Conservation (phyloP, 1,140 invertebrate genomes). For the Sycobia sp. region DNA sequence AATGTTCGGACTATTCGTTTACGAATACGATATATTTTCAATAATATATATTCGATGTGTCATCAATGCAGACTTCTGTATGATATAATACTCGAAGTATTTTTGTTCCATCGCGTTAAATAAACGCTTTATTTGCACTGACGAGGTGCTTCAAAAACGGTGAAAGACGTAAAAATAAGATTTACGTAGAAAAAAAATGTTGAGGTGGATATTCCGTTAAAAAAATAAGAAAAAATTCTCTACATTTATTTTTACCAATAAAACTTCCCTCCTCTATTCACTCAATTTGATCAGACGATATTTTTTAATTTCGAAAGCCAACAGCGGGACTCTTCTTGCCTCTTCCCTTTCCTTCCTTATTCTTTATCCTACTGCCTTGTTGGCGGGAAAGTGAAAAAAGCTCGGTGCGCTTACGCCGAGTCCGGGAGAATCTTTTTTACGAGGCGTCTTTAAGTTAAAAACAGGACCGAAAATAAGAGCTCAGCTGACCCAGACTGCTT, state of each 20-base stretch:
- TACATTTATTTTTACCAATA: conserved; percentile 1
- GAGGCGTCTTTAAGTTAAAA: conserved; percentile 24
- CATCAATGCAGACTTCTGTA: no score
- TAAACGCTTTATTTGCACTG: no score
- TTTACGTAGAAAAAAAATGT: conserved; percentile 6
- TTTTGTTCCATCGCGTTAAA: no score
- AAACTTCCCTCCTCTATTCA: not conserved
- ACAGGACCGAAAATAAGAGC: conserved; percentile 19
- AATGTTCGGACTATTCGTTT: no score
- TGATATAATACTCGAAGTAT: no score
- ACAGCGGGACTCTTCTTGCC: not conserved
- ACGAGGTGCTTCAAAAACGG: no score
- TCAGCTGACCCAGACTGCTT: conserved; percentile 56
- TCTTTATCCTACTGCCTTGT: not conserved
- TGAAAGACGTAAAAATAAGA: conserved; percentile 6
- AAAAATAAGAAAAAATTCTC: no score
- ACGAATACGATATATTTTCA: no score
- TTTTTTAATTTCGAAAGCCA: conserved; percentile 19
- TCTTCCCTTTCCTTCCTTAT: not conserved
- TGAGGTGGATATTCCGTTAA: no score
- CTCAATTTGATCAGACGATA: not conserved
- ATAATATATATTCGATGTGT: no score
- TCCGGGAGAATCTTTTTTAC: conserved; percentile 1
- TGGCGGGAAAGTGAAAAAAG: conserved; percentile 8
- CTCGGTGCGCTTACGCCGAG: not conserved